Percentiles rank a stretch among this genome's conserved stretches.
These are phyloP conservation scores for Temnothorax ravouxi DNA, from an alignment of 2,888 invertebrate species.

Conservation along the genomic window DNA sequence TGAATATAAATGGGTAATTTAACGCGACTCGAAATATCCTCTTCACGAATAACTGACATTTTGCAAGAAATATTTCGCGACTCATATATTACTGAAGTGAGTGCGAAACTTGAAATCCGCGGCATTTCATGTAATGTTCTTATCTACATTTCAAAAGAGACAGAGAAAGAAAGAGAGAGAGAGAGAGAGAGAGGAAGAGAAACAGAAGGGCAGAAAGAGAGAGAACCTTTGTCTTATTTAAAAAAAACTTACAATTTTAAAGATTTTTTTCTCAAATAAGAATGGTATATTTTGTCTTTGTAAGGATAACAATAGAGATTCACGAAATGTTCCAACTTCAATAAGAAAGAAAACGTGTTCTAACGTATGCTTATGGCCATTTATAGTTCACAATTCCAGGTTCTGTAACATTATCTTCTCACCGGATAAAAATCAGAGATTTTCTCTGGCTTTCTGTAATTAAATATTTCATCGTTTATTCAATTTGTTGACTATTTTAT, in stretches of 20 bases:
- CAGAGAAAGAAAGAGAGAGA: not conserved
- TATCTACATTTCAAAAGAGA: slow-evolving; percentile 9
- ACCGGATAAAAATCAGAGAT: not conserved
- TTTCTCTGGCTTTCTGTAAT: not conserved
- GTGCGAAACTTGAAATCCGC: slow-evolving; percentile 6
- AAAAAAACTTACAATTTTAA: not conserved
- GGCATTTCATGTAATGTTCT: slow-evolving; percentile 27
- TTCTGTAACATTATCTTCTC: slow-evolving; percentile 38
- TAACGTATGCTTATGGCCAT: not conserved
- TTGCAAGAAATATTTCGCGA: slow-evolving; percentile 15
- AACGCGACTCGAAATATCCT: slow-evolving; percentile 16
- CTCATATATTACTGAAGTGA: not conserved
- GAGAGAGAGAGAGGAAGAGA: not conserved
- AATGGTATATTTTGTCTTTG: not conserved
- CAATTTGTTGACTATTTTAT: not conserved
- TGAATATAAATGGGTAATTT: slow-evolving; percentile 37
- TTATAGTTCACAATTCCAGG: slow-evolving; percentile 15
- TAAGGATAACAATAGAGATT: slow-evolving; percentile 13
- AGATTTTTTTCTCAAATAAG: not conserved
- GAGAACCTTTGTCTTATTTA: not conserved
- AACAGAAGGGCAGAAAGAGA: not conserved
- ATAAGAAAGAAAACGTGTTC: slow-evolving; percentile 16
- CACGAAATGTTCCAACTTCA: not conserved
- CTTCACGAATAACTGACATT: slow-evolving; percentile 20
- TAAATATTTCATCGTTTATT: not conserved